Conservation (phyloP, 92 coral and sea anemone species). For the Siderastrea radians region DNA sequence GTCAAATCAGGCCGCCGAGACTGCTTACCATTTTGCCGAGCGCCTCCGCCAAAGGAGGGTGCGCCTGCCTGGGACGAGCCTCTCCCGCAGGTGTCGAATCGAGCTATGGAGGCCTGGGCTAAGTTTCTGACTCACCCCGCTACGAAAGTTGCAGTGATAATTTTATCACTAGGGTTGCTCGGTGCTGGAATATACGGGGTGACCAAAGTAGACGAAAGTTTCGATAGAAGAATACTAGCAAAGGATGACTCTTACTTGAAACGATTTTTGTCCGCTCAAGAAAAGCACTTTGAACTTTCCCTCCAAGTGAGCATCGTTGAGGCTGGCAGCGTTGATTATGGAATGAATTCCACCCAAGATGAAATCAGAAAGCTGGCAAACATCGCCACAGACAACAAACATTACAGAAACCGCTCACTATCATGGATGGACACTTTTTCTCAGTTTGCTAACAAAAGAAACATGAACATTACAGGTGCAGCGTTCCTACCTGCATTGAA, state of each 20-base stretch:
- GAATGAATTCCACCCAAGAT: constrained; percentile 48
- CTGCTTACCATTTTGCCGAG: constrained; percentile 73
- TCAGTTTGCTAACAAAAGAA: constrained; percentile 8
- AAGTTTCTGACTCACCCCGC: constrained; percentile 54
- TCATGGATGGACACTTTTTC: constrained; percentile 75
- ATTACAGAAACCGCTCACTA: constrained; percentile 50
- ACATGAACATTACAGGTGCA: constrained; percentile 15
- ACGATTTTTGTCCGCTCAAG: constrained; percentile 58
- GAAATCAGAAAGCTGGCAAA: constrained; percentile 55
- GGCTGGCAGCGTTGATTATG: constrained; percentile 54
- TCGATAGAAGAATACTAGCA: constrained; percentile 74
- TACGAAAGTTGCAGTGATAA: constrained; percentile 49
- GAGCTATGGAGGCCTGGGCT: constrained; percentile 65
- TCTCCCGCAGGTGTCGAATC: constrained; percentile 51
- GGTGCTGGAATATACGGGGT: constrained; percentile 85
- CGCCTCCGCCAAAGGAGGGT: constrained; percentile 58
- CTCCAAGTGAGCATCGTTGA: constrained; percentile 75
- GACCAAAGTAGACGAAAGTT: constrained; percentile 70
- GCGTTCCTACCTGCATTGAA: constrained; percentile 47
- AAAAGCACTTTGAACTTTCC: constrained; percentile 55
- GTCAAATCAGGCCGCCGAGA: constrained; percentile 82
- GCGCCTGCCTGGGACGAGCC: constrained; percentile 73
- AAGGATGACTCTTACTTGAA: constrained; percentile 69
- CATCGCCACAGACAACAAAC: constrained; percentile 61
- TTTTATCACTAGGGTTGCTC: constrained; percentile 66